Base-by-base conservation (phyloP, 64 coral and sea anemone species). In the Montipora sp. region DNA sequence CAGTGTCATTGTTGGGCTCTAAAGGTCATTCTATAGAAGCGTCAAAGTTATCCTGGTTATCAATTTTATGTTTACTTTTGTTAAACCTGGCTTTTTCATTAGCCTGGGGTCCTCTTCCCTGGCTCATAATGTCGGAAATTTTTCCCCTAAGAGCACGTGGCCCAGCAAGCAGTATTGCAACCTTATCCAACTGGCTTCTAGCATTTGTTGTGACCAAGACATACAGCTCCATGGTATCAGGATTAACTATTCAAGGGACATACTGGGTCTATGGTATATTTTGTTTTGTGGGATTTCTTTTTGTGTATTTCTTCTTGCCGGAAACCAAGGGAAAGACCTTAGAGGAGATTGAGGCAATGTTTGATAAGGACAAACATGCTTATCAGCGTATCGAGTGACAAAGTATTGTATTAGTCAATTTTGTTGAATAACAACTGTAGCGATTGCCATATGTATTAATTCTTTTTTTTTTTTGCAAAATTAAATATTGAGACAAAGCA, bases 41-140 rank as follows among this genome's bases (percentile, higher is more conserved):
- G 8, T n/a, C 67, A 51, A 47, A 93, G 9, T 58, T 96, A 48
- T 87, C 91, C 11, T 96, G 95, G 95, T 23, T 96, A 48, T 92
- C 95, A 21, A 93, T 96, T 18, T 82, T 89, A 73, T 94, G 95
- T 81, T 57, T 96, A 9, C 8, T 96, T 49, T 8, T 94, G 16
- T 96, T 94, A 45, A 94, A 96, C 47, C 75, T 96, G 18, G 65
- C 51, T 20, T 96, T 96, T 45, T 73, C 92, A 19, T 21, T 96
- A 18, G 63, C 95, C 0, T 96, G 95, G 95, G 92, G 95, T 10
- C 91, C 95, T 2, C 58, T 96, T 55, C 91, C 95, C 11, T 93
- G 92, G 95, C 91, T 96, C 73, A 80, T 96, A 3, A 96, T 96
- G 87, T 93, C 95, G 48, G 95, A 94, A 89, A 96, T 96, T 23